Conservation (phyloP, 2,113 vertebrate species). For the Sander vitreus region DNA sequence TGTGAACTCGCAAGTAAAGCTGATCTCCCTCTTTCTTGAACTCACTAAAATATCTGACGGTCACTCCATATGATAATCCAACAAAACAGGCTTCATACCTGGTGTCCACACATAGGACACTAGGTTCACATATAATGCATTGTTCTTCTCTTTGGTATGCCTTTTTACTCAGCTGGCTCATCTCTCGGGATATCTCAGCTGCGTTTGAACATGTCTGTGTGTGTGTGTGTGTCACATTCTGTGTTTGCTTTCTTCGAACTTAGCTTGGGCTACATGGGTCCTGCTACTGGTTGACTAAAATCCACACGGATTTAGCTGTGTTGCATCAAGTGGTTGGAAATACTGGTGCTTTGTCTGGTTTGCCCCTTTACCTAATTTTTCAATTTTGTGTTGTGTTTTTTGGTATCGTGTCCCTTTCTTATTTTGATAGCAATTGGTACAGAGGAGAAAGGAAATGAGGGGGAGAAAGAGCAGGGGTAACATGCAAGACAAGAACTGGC, state of each 20-base stretch:
- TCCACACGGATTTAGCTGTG: background rate
- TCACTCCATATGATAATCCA: background rate
- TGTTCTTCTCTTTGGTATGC: slow-evolving; percentile 23
- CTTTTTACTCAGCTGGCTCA: slow-evolving; percentile 26
- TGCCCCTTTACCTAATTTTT: background rate
- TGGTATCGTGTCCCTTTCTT: too few relatives aligned
- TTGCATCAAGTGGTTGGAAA: background rate
- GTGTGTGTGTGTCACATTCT: slow-evolving; percentile 15
- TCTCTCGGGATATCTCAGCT: slow-evolving; percentile 6
- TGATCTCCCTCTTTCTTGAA: background rate
- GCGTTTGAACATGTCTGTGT: slow-evolving; percentile 71
- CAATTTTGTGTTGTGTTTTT: background rate
- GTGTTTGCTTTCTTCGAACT: slow-evolving; percentile 15
- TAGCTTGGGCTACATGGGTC: background rate
- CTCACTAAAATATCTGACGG: background rate
- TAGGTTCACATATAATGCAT: too few relatives aligned
- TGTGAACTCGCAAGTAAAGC: background rate
- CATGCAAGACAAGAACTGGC: background rate
- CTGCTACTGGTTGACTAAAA: slow-evolving; percentile 3
- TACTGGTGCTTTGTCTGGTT: background rate
- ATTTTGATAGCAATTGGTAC: background rate
- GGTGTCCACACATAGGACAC: background rate
- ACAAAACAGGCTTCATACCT: background rate
- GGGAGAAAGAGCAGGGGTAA: background rate
- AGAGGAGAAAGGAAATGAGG: background rate